Evolutionary conservation across 2,888 invertebrate species (phyloP), one percentile per base, ranked within the genome.

Genomic region (Xestia ashworthii): DNA sequence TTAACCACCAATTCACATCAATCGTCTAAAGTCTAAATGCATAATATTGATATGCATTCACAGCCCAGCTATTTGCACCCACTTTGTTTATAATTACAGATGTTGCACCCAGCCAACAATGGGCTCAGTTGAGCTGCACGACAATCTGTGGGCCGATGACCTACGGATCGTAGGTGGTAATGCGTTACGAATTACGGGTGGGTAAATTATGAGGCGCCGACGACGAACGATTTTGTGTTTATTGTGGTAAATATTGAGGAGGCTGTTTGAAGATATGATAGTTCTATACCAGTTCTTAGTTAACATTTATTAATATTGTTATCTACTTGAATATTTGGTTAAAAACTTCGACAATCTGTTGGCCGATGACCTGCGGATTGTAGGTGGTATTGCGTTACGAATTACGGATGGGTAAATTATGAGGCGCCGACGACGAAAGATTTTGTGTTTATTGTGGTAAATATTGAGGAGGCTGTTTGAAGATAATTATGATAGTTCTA

Each of bases 81-180:
- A 85, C 81, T 81, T 81, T 81, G 68, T 58, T 73, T 62, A 74
- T 85, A 85, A 88, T 89, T 88, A 89, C 82, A 83, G 79, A 82
- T 81, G 82, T 83, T 76, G 68, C 71, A 74, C 22, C 67, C 69
- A 66, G 38, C 74, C 69, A 81, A 88, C 85, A 85, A 83, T 85
- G 76, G 85, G 38, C 69, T 46, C 76, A 44, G 81, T 82, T 74
- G 72, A 78, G 65, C 44, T 41, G 14, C 76, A 77, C 77, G 74
- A 81, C 82, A 84, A 85, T 80, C 69, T 66, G 44, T 53, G 32
- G 83, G 83, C 25, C 83, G 58, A 75, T 71, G 82, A 83, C 77
- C 82, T 74, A 62, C 22, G 14, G 55, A 41, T 65, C 74, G 79
- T 78, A 71, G 74, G 60, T 74, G 69, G 64, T 69, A 69, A 82